Percentiles rank a stretch among this genome's conserved stretches.
Evolutionary conservation across 2,113 vertebrate genomes (phyloP).

Genomic region (Uria aalge): DNA sequence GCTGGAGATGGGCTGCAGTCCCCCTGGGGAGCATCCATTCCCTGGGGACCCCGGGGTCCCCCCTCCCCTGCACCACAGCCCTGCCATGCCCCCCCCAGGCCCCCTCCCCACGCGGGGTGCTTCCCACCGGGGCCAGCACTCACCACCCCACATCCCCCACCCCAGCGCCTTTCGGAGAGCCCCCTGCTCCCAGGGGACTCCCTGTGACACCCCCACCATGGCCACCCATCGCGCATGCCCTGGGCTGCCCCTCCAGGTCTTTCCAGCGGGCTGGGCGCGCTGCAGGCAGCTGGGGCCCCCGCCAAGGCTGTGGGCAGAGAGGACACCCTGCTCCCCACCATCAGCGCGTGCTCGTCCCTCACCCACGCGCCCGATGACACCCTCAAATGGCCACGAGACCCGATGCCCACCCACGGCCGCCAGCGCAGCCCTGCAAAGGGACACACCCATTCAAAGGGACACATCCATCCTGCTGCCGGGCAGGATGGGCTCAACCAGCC

Average conservation of each 20-base stretch:
- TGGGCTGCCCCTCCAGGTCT: neutral
- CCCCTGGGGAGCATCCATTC: neutral
- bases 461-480: accelerated
- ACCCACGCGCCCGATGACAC: accelerated
- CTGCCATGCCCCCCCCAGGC: accelerated
- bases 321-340: neutral
- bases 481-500: neutral
- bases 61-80: neutral
- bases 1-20: accelerated
- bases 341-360: accelerated
- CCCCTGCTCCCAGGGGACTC: no score
- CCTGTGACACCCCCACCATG: neutral
- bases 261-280: accelerated
- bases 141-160: neutral
- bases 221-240: accelerated
- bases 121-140: neutral
- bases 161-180: neutral
- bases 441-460: neutral
- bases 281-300: neutral
- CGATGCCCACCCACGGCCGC: accelerated
- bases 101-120: neutral
- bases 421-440: neutral
- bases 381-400: neutral
- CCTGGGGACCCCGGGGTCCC: neutral
- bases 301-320: neutral